Conservation (phyloP, 2,888 invertebrate genomes). For the Pseudococcus longispinus region DNA sequence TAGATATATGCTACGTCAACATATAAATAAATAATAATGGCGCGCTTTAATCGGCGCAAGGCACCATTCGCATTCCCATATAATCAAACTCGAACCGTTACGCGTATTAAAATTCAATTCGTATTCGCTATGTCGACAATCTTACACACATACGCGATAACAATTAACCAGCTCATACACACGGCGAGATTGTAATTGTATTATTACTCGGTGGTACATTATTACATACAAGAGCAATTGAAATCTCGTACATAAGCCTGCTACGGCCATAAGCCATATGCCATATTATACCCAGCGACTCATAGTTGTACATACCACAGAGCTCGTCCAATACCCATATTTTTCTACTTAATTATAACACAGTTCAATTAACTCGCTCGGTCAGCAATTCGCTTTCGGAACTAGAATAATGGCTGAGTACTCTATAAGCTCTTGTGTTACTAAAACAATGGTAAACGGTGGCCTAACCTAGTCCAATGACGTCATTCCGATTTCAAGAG, state of each 20-base stretch:
- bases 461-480: not conserved
- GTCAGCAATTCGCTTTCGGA: not conserved
- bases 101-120: conserved; percentile 43
- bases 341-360: not conserved
- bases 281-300: not conserved
- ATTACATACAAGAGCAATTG: not conserved
- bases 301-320: too few species aligned
- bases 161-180: conserved; percentile 4
- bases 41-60: not conserved
- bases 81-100: not conserved
- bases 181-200: not conserved
- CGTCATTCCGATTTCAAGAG: not conserved
- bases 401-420: not conserved
- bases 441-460: not conserved
- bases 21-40: conserved; percentile 13
- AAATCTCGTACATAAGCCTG: not conserved
- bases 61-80: conserved; percentile 18
- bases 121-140: not conserved
- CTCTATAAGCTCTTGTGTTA: not conserved
- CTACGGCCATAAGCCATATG: not conserved
- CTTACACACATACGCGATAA: not conserved
- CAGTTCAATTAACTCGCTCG: not conserved
- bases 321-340: not conserved
- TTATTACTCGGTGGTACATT: not conserved
- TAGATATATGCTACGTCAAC: not conserved